Base-by-base conservation (phyloP, 2,113 vertebrate species). In the Platichthys flesus region DNA sequence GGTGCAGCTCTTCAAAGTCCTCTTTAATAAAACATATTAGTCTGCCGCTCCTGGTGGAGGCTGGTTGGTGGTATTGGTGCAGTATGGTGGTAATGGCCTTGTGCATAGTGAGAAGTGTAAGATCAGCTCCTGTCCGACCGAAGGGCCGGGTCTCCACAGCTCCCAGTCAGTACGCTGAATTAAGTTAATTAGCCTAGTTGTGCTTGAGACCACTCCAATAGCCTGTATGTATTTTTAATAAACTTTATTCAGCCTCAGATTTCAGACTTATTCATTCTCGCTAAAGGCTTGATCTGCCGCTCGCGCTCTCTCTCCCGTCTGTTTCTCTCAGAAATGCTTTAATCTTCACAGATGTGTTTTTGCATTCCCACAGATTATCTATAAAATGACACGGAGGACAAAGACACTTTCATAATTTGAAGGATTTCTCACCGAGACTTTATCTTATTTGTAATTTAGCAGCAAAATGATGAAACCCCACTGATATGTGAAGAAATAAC, bases 1-100 rank as follows among this genome's bases (percentile, higher is more conserved):
- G 37, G 76, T 56, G 2, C 75, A 76, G 78, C 83, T 78, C 86
- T 92, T 93, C 90, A 93, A 93, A 94, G 91, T 85, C 63, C 74
- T 90, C 80, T 91, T 93, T 84, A 94, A 93, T 93, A 93, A 94
- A 93, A 92, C 89, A 93, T 93, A 79, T 76, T 83, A 79, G 67
- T 57, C 66, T 56, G 47, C 77, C 76, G 78, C 61, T 57, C 74
- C 68, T 85, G 78, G 57, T 74, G 69, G 69, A 54, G 51, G 18
- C 12, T 37, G 65, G 71, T 9, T 12, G 76, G 63, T 35, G 26
- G 64, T 31, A 1, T 12, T 1, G 47, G 68, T 74, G 82, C 61
- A 77, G 68, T 59, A 26, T 52, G 66, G 54, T 64, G n/a, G 70
- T 82, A 82, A 76, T 81, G 47, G 68, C 63, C 31, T 15, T 9